Conservation (phyloP, 2,888 invertebrate species). For the Sinhomidia bicolor region DNA sequence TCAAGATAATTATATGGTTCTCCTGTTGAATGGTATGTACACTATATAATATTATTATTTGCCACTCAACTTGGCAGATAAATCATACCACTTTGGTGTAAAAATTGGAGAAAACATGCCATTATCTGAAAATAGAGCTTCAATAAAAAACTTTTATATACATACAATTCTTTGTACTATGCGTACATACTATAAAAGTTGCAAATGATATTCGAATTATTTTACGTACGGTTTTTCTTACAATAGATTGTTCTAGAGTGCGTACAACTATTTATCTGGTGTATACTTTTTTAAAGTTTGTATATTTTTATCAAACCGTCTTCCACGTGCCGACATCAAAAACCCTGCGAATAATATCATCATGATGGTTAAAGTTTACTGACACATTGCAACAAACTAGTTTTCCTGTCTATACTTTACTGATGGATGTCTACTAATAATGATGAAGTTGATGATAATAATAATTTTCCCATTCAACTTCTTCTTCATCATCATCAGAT, state of each 20-base stretch:
- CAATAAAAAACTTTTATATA: not conserved
- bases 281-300: no score
- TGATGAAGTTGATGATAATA: no score
- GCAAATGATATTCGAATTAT: no score
- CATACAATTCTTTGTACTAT: no score
- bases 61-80: not conserved
- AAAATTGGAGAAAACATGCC: not conserved
- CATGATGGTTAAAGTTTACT: no score
- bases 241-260: no score
- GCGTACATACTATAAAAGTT: no score
- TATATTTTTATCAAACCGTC: no score
- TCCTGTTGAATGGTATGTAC: not conserved
- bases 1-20: not conserved
- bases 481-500: not conserved
- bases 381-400: not conserved
- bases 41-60: not conserved
- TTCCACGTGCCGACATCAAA: conserved; percentile 1
- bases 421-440: not conserved
- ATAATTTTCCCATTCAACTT: no score
- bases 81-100: not conserved
- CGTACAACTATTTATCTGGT: no score
- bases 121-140: not conserved
- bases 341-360: no score
- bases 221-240: no score
- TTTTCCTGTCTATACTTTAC: not conserved